Evolutionary conservation across 2,797 vertebrate species (phyloP).

Genomic region (Cryptoblepharus egeriae): DNA sequence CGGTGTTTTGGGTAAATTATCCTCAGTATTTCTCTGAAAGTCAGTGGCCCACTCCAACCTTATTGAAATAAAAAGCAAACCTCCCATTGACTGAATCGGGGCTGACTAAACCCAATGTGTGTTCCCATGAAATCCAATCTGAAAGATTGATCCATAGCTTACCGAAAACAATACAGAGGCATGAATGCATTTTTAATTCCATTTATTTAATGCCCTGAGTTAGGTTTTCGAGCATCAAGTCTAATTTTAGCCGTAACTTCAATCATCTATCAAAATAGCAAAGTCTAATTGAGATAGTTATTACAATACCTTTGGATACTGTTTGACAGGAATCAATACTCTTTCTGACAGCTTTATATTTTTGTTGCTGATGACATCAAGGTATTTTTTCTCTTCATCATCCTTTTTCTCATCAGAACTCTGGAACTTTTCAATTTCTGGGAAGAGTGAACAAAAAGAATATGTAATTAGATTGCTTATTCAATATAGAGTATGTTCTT

Average conservation of each 20-base stretch:
- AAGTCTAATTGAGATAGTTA: conserved; percentile 18
- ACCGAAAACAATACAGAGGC: not conserved
- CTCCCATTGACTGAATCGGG: not conserved
- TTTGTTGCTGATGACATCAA: conserved; percentile 99
- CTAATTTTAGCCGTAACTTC: conserved; percentile 8
- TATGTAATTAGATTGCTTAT: not conserved
- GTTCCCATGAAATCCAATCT: not conserved
- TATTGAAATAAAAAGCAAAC: not conserved
- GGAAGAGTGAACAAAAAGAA: conserved; percentile 57
- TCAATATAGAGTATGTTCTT: not conserved
- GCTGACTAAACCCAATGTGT: too few relatives aligned
- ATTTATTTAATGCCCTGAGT: not conserved
- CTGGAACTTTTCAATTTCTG: conserved; percentile 98
- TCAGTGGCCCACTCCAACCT: not conserved
- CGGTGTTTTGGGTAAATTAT: not conserved
- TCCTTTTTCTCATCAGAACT: conserved; percentile 93
- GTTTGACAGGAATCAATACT: conserved; percentile 96
- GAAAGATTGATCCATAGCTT: conserved; percentile 2
- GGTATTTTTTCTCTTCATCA: conserved; percentile 94
- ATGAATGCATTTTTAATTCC: not conserved
- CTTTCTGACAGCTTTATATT: conserved; percentile 98
- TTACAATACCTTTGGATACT: conserved; percentile 96
- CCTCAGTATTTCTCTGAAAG: not conserved
- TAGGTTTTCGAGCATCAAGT: not conserved
- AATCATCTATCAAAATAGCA: conserved; percentile 11